phyloP scores from a whole-genome alignment of 1,140 invertebrate genomes.

The Drosophila nannoptera region DNA sequence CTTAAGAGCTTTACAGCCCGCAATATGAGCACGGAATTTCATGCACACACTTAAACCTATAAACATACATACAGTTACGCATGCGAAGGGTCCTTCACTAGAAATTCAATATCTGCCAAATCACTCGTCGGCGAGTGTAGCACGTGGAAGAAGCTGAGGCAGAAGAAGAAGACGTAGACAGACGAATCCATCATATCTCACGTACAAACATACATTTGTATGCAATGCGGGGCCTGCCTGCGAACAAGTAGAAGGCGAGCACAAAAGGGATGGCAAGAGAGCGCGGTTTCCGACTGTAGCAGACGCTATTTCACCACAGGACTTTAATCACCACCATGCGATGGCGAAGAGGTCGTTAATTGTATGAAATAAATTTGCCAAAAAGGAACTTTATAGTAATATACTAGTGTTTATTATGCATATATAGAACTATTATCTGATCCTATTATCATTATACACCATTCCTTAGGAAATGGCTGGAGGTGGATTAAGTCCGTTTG shows the following conservation, averaged over 20 bases:
- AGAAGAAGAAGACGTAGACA: slow-evolving; percentile 8
- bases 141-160: slow-evolving; percentile 7
- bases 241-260: neutral
- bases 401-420: too few relatives aligned
- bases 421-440: too few relatives aligned
- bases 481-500: too few relatives aligned
- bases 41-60: slow-evolving; percentile 11
- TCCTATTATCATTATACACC: too few relatives aligned
- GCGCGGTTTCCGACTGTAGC: slow-evolving; percentile 34
- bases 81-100: slow-evolving; percentile 39
- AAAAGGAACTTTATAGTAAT: neutral
- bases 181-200: slow-evolving; percentile 55
- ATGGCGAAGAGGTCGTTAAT: neutral
- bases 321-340: slow-evolving; percentile 1
- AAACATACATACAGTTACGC: slow-evolving; percentile 1
- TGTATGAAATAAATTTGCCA: neutral
- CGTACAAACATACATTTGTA: slow-evolving; percentile 46
- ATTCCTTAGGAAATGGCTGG: too few relatives aligned
- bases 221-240: slow-evolving; percentile 47
- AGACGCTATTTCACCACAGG: slow-evolving; percentile 20
- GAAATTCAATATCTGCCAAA: slow-evolving; percentile 59
- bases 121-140: slow-evolving; percentile 25
- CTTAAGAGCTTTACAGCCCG: slow-evolving; percentile 46
- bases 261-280: slow-evolving; percentile 17
- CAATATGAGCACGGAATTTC: slow-evolving; percentile 1